Evolutionary conservation across 2,888 invertebrate genomes (phyloP).

Genomic region (Cenopis cana): DNA sequence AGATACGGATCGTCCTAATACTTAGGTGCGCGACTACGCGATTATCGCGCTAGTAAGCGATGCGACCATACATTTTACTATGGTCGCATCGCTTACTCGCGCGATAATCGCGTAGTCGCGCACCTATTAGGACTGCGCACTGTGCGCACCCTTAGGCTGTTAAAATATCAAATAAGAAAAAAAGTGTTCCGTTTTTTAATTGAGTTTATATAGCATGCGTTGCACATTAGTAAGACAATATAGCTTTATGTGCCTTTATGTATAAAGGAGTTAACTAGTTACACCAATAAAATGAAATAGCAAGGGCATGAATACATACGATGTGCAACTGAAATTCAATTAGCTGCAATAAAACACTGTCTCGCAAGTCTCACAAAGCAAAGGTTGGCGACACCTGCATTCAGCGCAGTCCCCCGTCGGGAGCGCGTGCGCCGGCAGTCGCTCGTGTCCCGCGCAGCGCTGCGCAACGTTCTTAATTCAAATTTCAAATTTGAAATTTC

Average conservation of each 20-base stretch:
- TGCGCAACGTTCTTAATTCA: slow-evolving; percentile 60
- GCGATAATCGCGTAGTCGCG: no score
- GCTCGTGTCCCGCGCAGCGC: slow-evolving; percentile 71
- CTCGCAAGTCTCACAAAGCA: slow-evolving; percentile 44
- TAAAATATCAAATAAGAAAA: background rate
- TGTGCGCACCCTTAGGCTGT: no score
- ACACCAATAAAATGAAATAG: background rate
- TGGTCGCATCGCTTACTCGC: no score
- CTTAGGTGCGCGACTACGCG: no score
- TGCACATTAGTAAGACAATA: background rate
- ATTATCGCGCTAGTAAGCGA: no score
- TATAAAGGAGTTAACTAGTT: background rate
- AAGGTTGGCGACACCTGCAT: slow-evolving; percentile 66
- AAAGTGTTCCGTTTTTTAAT: background rate
- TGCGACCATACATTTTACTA: no score
- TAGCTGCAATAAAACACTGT: slow-evolving; percentile 23
- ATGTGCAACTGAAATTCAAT: slow-evolving; percentile 17
- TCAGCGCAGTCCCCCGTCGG: slow-evolving; percentile 64
- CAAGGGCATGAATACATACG: slow-evolving; percentile 13
- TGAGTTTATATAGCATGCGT: no score
- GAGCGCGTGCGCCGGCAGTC: slow-evolving; percentile 80
- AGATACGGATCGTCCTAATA: no score
- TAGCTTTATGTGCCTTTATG: background rate
- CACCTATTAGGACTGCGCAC: no score
- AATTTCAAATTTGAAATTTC: slow-evolving; percentile 58